These are phyloP conservation scores for Aleiodes sp. DNA, from an alignment of 1,140 invertebrate genomes.

Conservation along the genomic window DNA sequence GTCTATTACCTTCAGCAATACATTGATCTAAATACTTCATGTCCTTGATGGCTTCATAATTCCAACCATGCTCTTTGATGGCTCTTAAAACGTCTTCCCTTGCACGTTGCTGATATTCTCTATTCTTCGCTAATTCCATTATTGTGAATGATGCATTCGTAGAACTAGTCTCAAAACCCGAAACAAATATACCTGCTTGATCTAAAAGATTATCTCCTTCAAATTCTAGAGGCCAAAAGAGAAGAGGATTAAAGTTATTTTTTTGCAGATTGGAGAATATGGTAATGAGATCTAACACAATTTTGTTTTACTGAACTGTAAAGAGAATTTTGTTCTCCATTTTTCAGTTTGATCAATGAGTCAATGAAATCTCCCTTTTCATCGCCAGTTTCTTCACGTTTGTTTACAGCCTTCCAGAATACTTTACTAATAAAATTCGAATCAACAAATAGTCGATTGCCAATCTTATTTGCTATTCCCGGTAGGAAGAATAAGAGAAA, in stretches of 20 bases:
- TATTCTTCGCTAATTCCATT: slow-evolving; percentile 60
- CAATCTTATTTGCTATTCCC: slow-evolving; percentile 17
- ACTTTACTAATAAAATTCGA: slow-evolving; percentile 37
- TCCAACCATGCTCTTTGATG: slow-evolving; percentile 51
- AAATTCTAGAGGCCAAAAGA: slow-evolving; percentile 19
- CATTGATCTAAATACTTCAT: slow-evolving; percentile 58
- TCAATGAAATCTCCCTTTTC: slow-evolving; percentile 46
- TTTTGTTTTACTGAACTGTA: slow-evolving; percentile 39
- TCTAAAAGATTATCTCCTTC: slow-evolving; percentile 49
- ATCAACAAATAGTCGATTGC: slow-evolving; percentile 1
- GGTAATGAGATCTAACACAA: no score
- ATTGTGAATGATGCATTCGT: slow-evolving; percentile 59
- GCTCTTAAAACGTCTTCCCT: slow-evolving; percentile 69
- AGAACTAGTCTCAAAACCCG: slow-evolving; percentile 70
- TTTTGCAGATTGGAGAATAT: not conserved
- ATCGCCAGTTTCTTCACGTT: slow-evolving; percentile 35
- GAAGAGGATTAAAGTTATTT: not conserved
- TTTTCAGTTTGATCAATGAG: slow-evolving; percentile 43
- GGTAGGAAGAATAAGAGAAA: slow-evolving; percentile 28
- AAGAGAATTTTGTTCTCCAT: slow-evolving; percentile 37
- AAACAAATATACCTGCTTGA: slow-evolving; percentile 62
- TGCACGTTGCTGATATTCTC: slow-evolving; percentile 58
- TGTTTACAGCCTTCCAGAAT: slow-evolving; percentile 44
- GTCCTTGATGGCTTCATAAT: slow-evolving; percentile 53
- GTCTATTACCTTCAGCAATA: slow-evolving; percentile 61